Base-by-base conservation (phyloP, 2,797 vertebrate genomes). In the Sebastes dallii region DNA sequence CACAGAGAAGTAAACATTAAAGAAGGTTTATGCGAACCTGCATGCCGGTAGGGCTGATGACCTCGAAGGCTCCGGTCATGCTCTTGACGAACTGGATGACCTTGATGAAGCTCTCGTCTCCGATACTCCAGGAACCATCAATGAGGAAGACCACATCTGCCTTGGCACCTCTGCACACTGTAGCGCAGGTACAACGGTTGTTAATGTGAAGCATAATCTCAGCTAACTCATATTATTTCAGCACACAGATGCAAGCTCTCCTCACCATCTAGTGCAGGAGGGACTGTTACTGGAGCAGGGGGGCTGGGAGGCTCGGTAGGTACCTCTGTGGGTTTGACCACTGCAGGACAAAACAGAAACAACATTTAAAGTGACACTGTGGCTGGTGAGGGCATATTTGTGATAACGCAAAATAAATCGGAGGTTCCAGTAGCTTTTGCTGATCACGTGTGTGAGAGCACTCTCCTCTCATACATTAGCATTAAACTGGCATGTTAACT, bases 41-140 rank as follows among this genome's bases (percentile, higher is more conserved):
- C 95, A 99, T 99, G 91, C 99, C 99, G 9, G 78, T 81, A 14
- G 96, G 95, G 88, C 92, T 98, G 90, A 99, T 92, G 75, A 96
- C 91, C 77, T 99, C 98, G 77, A 99, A 99, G 60, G 97, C 98
- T 90, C 97, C 97, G 55, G 99, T 97, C 86, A 99, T 99, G 89
- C 97, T 97, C 54, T 95, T 98, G 88, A 99, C 97, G 91, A 99
- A 99, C 93, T 99, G 97, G 80, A 99, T 95, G 80, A 99, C 98
- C 96, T 99, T 99, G 87, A 87, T 92, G 92, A 99, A 99, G 95
- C 98, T 99, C 30, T 99, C 98, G 42, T 99, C 99, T 61, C 99
- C 98, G 50, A 99, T 99, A 95, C 98, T 99, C 98, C 98, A 99
- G 52, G 99, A 99, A 46, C 98, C 98, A 78, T 99, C 99, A 13